Evolutionary conservation across 2,797 vertebrate species (phyloP).

Genomic region (Cichlasoma orientale): DNA sequence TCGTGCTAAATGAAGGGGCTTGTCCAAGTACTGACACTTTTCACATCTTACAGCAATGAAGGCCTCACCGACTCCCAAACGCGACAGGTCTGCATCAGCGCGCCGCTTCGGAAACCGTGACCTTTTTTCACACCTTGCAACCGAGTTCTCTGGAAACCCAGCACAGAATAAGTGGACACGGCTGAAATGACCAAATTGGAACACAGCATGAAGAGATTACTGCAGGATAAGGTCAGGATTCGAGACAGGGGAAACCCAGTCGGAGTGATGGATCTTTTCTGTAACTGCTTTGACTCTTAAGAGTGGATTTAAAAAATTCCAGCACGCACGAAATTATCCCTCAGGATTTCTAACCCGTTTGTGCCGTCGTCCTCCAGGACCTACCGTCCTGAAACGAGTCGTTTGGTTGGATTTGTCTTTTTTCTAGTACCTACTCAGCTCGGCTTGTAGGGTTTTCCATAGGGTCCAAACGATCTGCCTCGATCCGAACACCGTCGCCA

Average conservation of each 20-base stretch:
- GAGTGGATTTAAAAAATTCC: constrained; percentile 4
- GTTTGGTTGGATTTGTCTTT: constrained; percentile 24
- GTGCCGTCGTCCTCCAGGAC: neutral
- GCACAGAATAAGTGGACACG: constrained; percentile 4
- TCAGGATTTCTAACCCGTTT: neutral
- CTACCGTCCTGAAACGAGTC: neutral
- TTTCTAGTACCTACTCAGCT: neutral
- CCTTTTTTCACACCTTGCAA: constrained; percentile 14
- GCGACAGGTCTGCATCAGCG: constrained; percentile 24
- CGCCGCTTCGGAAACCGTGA: constrained; percentile 21
- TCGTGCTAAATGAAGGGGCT: constrained; percentile 32
- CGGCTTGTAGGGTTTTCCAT: no score
- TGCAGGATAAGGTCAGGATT: constrained; percentile 5
- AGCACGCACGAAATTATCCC: neutral
- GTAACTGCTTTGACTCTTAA: neutral
- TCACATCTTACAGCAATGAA: constrained; percentile 21
- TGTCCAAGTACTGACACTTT: constrained; percentile 3
- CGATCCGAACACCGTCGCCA: no score
- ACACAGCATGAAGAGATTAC: constrained; percentile 16
- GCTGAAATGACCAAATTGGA: constrained; percentile 20
- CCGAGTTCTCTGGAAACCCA: constrained; percentile 14
- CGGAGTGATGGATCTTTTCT: neutral
- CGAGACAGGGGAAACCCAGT: neutral
- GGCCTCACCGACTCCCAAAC: neutral
- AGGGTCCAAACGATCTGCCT: no score